Percentiles rank a stretch among this genome's conserved stretches.
phyloP scores from a whole-genome alignment of 1,140 invertebrate genomes.

The Calosoma granatense region DNA sequence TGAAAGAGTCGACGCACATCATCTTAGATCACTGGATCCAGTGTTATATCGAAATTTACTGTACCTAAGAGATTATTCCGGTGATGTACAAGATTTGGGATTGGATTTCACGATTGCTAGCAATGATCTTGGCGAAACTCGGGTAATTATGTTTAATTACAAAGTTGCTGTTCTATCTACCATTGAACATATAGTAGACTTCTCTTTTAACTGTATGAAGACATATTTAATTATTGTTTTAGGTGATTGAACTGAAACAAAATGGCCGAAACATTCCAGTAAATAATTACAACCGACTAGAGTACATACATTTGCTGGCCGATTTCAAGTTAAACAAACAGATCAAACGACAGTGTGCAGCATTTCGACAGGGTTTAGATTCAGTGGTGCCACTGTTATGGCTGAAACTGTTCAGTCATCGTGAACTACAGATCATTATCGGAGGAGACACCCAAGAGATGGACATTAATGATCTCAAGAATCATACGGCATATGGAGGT shows the following conservation, averaged over 20 bases:
- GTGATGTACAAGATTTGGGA: conserved; percentile 68
- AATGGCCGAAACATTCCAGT: conserved; percentile 83
- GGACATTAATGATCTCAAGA: conserved; percentile 79
- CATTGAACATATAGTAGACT: conserved; percentile 10
- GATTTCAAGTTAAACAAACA: conserved; percentile 93
- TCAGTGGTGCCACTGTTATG: conserved; percentile 85
- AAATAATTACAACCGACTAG: conserved; percentile 83
- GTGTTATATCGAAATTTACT: conserved; percentile 85
- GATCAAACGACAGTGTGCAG: conserved; percentile 75
- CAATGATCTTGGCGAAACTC: conserved; percentile 83
- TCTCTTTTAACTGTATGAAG: too few relatives aligned
- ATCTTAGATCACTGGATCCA: conserved; percentile 87
- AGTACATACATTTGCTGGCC: conserved; percentile 93
- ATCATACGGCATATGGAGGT: conserved; percentile 73
- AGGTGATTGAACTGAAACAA: conserved; percentile 83
- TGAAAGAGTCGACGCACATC: conserved; percentile 80
- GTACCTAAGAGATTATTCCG: conserved; percentile 71
- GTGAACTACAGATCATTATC: conserved; percentile 88
- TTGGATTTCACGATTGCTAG: conserved; percentile 90
- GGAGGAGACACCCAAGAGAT: conserved; percentile 89
- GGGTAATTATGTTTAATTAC: too few relatives aligned
- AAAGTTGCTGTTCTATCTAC: too few relatives aligned
- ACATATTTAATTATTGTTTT: conserved; percentile 18
- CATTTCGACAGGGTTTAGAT: conserved; percentile 76
- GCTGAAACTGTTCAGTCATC: conserved; percentile 90